Conservation (phyloP, 1,140 invertebrate genomes). For the Zaprionus nigranus region DNA sequence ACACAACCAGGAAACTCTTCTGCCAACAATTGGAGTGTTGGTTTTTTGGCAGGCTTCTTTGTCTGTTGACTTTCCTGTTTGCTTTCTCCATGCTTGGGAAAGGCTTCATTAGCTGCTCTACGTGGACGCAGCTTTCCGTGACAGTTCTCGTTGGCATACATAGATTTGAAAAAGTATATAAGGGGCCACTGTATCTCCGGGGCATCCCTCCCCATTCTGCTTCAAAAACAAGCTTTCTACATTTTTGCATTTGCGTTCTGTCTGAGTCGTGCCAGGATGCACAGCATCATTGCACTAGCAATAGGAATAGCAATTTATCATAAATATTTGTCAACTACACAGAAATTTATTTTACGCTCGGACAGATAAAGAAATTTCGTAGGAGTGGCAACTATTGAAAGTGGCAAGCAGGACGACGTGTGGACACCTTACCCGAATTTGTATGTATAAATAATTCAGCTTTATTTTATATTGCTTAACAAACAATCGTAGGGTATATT, state of each 20-base stretch:
- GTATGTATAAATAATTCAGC: conserved; percentile 64
- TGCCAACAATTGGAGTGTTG: not conserved
- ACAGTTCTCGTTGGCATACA: conserved; percentile 51
- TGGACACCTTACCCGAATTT: not conserved
- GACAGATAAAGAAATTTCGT: conserved; percentile 32
- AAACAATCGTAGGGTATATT: conserved; percentile 21
- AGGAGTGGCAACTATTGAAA: conserved; percentile 7
- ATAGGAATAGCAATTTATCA: conserved; percentile 82
- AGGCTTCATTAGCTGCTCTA: conserved; percentile 60
- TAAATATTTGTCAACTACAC: conserved; percentile 81
- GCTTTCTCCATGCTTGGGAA: conserved; percentile 18
- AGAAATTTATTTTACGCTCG: conserved; percentile 79
- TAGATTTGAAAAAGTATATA: conserved; percentile 76
- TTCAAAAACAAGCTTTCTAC: conserved; percentile 49
- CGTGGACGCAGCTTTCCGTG: conserved; percentile 37
- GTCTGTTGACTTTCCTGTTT: not conserved
- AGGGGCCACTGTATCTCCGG: conserved; percentile 37
- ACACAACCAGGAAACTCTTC: not conserved
- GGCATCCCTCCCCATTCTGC: no score
- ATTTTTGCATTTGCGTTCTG: conserved; percentile 59
- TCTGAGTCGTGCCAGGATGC: conserved; percentile 46
- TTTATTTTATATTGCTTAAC: conserved; percentile 60
- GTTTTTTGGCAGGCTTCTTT: conserved; percentile 7
- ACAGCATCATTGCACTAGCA: conserved; percentile 53
- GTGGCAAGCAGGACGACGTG: no score